Percentiles rank a stretch among this genome's conserved stretches.
These are phyloP conservation scores for Lepidurus apus DNA, from an alignment of 1,140 invertebrate genomes.

Conservation along the genomic window DNA sequence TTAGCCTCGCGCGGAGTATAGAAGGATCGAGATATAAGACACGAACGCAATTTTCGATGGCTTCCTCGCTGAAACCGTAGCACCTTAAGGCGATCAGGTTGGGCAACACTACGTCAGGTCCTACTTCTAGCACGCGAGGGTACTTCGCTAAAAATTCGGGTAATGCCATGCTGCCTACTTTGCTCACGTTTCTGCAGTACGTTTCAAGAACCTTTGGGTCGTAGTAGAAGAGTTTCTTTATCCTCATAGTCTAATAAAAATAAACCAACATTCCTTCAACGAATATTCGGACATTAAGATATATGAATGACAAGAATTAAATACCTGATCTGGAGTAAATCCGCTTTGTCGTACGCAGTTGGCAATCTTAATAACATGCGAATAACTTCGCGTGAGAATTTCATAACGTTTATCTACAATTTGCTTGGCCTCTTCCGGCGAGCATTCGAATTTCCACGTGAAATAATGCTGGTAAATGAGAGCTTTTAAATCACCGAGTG, in stretches of 20 bases:
- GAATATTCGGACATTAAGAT: not conserved
- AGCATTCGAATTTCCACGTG: not conserved
- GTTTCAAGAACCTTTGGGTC: not conserved
- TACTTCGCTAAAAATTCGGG: not conserved
- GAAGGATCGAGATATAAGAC: not conserved
- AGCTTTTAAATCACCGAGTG: not conserved
- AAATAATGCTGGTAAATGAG: conserved; percentile 6
- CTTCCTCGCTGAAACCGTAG: not conserved
- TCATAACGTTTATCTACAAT: not conserved
- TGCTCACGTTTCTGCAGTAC: not conserved
- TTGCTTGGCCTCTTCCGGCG: not conserved
- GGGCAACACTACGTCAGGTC: not conserved
- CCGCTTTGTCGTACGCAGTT: not conserved
- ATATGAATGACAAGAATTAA: not conserved
- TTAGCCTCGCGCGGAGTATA: not conserved
- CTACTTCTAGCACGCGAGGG: not conserved
- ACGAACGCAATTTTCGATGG: not conserved
- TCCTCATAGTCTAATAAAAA: not conserved
- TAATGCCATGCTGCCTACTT: not conserved
- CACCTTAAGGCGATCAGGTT: not conserved
- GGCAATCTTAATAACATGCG: not conserved
- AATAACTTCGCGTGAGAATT: not conserved
- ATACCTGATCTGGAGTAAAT: not conserved
- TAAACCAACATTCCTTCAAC: not conserved
- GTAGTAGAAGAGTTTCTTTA: not conserved